phyloP scores from a whole-genome alignment of 2,113 vertebrate genomes.

The Lagopus leucura region DNA sequence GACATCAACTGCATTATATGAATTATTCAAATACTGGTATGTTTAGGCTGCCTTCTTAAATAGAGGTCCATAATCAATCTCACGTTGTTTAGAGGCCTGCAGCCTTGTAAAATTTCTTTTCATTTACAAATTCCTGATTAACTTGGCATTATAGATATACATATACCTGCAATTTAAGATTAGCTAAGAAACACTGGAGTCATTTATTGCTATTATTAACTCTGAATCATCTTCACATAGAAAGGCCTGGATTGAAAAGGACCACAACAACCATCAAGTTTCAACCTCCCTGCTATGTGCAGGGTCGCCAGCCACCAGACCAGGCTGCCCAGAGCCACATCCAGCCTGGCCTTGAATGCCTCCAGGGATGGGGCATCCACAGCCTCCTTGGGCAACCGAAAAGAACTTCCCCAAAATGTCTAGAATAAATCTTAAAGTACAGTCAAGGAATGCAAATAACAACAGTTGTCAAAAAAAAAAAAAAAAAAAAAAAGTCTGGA shows the following conservation, averaged over 20 bases:
- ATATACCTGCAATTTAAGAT: background rate
- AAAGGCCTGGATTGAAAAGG: too few relatives aligned
- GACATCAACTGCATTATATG: slow-evolving; percentile 11
- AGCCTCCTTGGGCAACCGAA: background rate
- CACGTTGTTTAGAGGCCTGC: background rate
- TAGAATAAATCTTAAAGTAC: background rate
- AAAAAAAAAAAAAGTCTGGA: background rate
- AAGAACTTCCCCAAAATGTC: background rate
- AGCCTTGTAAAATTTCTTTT: background rate
- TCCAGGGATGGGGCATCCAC: too few relatives aligned
- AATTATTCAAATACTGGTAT: slow-evolving; percentile 51
- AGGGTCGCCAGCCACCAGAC: too few relatives aligned
- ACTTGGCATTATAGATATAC: background rate
- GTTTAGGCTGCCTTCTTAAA: slow-evolving; percentile 15
- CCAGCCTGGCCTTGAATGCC: too few relatives aligned
- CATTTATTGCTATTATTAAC: background rate
- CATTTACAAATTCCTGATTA: slow-evolving; percentile 41
- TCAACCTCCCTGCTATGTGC: too few relatives aligned
- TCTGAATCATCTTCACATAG: background rate
- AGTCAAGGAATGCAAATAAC: background rate
- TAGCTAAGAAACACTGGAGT: background rate
- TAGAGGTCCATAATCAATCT: slow-evolving; percentile 23
- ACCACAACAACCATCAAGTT: too few relatives aligned
- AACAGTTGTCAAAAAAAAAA: background rate
- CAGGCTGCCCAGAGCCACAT: too few relatives aligned